These are phyloP conservation scores for Cerastis rubricosa DNA, from an alignment of 2,888 invertebrate species.

Conservation along the genomic window DNA sequence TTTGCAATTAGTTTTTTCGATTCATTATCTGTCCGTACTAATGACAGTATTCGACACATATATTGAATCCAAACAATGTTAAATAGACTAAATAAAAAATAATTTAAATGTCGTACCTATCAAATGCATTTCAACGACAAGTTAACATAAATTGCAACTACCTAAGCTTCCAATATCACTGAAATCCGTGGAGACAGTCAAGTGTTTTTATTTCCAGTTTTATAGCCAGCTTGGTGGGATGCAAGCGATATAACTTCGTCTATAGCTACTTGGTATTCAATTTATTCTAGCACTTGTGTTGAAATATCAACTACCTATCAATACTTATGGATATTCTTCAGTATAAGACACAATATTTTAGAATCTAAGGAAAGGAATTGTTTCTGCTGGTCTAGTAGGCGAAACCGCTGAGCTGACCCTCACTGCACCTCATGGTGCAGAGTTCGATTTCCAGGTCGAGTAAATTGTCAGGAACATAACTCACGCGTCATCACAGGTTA, in stretches of 20 bases:
- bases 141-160: constrained; percentile 28
- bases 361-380: background rate
- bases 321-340: constrained; percentile 36
- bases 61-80: too few relatives aligned
- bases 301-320: constrained; percentile 17
- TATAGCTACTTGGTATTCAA: constrained; percentile 38
- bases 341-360: background rate
- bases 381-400: background rate
- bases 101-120: background rate
- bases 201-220: constrained; percentile 50
- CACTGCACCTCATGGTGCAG: background rate
- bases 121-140: background rate
- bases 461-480: background rate
- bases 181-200: constrained; percentile 31
- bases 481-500: background rate
- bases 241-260: constrained; percentile 15
- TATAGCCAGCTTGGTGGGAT: constrained; percentile 20
- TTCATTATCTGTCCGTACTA: too few relatives aligned
- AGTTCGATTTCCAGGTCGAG: background rate
- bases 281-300: constrained; percentile 33
- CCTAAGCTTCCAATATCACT: constrained; percentile 15
- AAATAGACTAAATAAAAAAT: background rate
- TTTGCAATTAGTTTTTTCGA: too few relatives aligned
- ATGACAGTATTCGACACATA: too few relatives aligned
- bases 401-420: background rate